Base-by-base conservation (phyloP, 2,888 invertebrate genomes). In the Acronicta leporina region DNA sequence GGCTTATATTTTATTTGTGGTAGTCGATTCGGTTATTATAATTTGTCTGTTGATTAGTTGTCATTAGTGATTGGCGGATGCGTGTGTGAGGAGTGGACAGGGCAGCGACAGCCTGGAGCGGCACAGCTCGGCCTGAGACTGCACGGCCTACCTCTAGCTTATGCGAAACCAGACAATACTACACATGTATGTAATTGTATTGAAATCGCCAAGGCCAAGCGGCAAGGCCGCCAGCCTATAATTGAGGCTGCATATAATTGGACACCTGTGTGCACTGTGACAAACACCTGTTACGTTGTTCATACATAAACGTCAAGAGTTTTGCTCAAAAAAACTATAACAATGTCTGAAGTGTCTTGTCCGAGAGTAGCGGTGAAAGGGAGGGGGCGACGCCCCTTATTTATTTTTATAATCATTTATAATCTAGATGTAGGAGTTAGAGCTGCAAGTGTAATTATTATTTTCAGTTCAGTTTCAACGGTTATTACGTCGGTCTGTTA, bases 401-500 rank as follows among this genome's bases (percentile, higher is more conserved):
- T 93, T 94, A 92, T 94, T 94, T 93, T 94, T 92, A 90, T 94
- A 93, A 92, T 91, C 92, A 89, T 92, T 92, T 92, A 92, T 92
- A 92, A 89, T 87, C 80, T 92, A 92, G 90, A 84, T 87, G 79
- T 91, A 91, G 89, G 87, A 86, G 85, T 87, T 87, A 87, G 84
- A 86, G 84, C 86, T 88, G 83, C 85, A 84, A 88, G 87, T 90
- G 89, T 90, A 84, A 85, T 85, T 85, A 73, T 70, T 83, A 81
- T 78, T 81, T 80, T 74, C 81, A 79, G 82, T 77, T 80, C 82
- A 76, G 77, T 78, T 75, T 73, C 68, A 73, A 69, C 68, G 80
- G 79, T 73, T 73, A 78, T 75, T 59, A 61, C 66, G 67, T 74
- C 75, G 65, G 75, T 73, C 68, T 66, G 76, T 77, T 70, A 71